Conservation (phyloP, 2,888 invertebrate species). For the Tenodera sinensis region DNA sequence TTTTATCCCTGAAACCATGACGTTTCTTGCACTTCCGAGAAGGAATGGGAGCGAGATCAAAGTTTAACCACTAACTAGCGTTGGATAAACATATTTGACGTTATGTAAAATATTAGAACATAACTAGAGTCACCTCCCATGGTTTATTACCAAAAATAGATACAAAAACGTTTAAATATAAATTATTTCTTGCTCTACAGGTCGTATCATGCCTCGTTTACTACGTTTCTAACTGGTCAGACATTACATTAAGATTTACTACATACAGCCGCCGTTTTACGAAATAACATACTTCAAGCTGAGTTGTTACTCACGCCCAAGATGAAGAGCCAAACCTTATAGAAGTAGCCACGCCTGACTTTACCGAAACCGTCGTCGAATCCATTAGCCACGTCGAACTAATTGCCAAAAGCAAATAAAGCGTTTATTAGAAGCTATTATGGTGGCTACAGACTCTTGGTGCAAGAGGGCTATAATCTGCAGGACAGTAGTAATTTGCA, state of each 20-base stretch:
- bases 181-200: no score
- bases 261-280: neutral
- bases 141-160: neutral
- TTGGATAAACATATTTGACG: neutral
- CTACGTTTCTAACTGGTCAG: neutral
- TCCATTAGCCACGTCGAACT: neutral
- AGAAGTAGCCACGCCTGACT: neutral
- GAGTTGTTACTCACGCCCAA: neutral
- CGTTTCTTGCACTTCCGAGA: no score
- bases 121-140: neutral
- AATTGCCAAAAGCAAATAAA: neutral
- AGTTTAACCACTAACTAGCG: no score
- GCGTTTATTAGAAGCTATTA: neutral
- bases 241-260: neutral
- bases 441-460: neutral
- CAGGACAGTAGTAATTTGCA: neutral
- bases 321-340: neutral
- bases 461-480: neutral
- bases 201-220: neutral
- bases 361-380: neutral
- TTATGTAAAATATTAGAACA: neutral
- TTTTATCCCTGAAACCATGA: no score
- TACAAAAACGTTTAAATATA: neutral
- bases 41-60: no score
- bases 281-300: neutral